A percentile compares a stretch with the other conserved stretches of the same genome.
phyloP scores from a whole-genome alignment of 2,797 vertebrate species.

The Sebastes vulpes region DNA sequence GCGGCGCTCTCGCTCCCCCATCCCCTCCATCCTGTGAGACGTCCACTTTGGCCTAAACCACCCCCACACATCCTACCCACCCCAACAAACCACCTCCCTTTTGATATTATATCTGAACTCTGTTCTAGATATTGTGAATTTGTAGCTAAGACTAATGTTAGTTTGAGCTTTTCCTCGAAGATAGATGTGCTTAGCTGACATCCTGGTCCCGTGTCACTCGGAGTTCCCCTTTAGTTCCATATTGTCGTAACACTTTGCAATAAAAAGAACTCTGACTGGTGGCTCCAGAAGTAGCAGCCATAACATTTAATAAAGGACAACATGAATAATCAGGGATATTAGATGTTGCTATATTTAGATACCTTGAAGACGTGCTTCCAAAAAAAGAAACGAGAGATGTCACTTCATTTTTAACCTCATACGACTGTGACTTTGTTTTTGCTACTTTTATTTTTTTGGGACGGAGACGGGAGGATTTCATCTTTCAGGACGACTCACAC shows the following conservation, averaged over 20 bases:
- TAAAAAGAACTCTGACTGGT: constrained; percentile 84
- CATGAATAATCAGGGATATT: constrained; percentile 90
- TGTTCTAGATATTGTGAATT: constrained; percentile 50
- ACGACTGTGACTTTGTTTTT: constrained; percentile 84
- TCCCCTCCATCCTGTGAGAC: constrained; percentile 94
- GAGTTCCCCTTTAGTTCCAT: constrained; percentile 72
- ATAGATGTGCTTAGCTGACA: constrained; percentile 43
- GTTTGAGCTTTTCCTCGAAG: constrained; percentile 31
- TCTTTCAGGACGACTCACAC: constrained; percentile 5
- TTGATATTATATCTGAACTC: constrained; percentile 47
- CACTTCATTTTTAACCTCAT: constrained; percentile 84
- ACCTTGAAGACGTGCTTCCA: constrained; percentile 89
- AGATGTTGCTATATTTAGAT: constrained; percentile 84
- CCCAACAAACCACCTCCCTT: constrained; percentile 21
- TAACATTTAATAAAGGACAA: constrained; percentile 81
- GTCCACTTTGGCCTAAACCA: constrained; percentile 24
- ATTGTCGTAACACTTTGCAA: constrained; percentile 79
- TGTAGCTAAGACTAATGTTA: constrained; percentile 59
- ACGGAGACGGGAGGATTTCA: constrained; percentile 46
- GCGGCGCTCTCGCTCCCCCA: constrained; percentile 93
- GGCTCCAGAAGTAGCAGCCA: constrained; percentile 84
- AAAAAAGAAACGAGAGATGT: constrained; percentile 60
- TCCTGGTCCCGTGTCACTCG: constrained; percentile 43
- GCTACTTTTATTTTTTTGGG: constrained; percentile 23
- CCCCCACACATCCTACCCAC: neutral